Percentiles rank a stretch among this genome's conserved stretches.
Conservation (phyloP, 2,888 invertebrate species). For the Podabrus alpinus region DNA sequence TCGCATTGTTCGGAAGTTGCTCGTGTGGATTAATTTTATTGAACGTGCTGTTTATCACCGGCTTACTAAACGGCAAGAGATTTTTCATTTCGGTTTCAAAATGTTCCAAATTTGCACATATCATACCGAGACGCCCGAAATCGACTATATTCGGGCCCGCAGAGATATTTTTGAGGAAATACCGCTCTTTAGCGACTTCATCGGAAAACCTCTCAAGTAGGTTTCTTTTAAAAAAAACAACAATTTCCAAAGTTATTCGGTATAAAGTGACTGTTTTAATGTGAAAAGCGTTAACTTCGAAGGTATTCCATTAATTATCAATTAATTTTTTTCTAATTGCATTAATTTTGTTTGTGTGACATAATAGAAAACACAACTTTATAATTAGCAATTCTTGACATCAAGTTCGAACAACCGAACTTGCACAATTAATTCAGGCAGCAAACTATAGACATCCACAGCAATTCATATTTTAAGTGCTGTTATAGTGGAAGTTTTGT, state of each 20-base stretch:
- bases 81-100: background rate
- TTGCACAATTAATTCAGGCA: conserved; percentile 18
- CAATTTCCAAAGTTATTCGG: too few species aligned
- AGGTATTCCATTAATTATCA: background rate
- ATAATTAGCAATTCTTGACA: conserved; percentile 18
- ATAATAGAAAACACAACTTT: conserved; percentile 9
- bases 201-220: too few species aligned
- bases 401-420: conserved; percentile 13
- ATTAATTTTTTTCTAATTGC: background rate
- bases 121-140: too few species aligned
- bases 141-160: too few species aligned
- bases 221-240: too few species aligned
- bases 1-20: background rate
- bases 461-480: conserved; percentile 18
- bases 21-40: background rate
- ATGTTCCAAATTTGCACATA: too few species aligned
- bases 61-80: background rate
- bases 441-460: conserved; percentile 8
- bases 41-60: background rate
- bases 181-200: too few species aligned
- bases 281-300: background rate
- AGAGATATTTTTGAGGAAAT: too few species aligned
- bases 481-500: conserved; percentile 15
- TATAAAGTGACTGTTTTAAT: too few species aligned
- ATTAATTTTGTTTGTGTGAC: conserved; percentile 1